Evolutionary conservation across 1,140 invertebrate species (phyloP), one percentile per base, ranked within the genome.

Genomic region (Neelides sp.): DNA sequence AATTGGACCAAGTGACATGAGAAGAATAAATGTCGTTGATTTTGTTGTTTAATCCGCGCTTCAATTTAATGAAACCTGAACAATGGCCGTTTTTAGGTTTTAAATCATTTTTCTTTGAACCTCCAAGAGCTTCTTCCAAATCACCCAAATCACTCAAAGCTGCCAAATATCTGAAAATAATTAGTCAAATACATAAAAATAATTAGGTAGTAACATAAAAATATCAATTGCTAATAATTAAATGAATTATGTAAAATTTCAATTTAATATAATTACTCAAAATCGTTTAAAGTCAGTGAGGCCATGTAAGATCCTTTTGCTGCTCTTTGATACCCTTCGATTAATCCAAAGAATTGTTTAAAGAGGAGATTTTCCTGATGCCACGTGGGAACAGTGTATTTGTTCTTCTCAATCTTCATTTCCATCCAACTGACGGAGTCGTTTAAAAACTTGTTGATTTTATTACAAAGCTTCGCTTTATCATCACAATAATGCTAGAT

Each of bases 81-180:
- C 76, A 76, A 26, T 69, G 69, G 49, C 73, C 75, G 30, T 67
- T 66, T 5, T 61, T 62, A 45, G 63, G 55, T 50, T 58, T 53
- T 35, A 36, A 40, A 48, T 51, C 50, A 15, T 30, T 42, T 52
- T 42, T 62, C 50, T 24, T 68, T 67, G 45, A 63, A 63, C 34
- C 64, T 59, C 24, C 52, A 44, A 65, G 51, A 64, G 68, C 73
- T 37, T 64, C 54, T 62, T 80, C 75, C 24, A 84, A 63, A 68
- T 90, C 84, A 48, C 77, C 73, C 1, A 92, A 69, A 64, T 94
- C 89, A 0, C 81, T 78, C 12, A 78, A 72, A 36, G 86, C 74
- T 54, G 84, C 84, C 57, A 85, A 67, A 72, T 80, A 78, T 20
- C 66, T 69, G 51, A 19, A 49, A 17, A 48, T 50, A 45, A 41